These are phyloP conservation scores for Amazonetta brasiliensis DNA, from an alignment of 2,797 vertebrate species.

Conservation along the genomic window DNA sequence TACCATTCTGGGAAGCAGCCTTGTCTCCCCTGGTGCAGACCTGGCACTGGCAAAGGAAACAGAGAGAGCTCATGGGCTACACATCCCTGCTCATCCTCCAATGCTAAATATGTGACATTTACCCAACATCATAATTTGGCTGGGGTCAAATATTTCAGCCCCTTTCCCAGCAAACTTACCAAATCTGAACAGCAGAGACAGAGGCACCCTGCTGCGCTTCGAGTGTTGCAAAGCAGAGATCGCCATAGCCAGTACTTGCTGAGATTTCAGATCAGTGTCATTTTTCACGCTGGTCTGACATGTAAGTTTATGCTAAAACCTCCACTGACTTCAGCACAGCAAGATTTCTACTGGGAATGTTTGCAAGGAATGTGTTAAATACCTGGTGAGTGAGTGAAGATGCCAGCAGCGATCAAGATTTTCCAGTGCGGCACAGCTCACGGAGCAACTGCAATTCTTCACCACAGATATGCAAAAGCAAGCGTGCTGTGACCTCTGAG, in stretches of 20 bases:
- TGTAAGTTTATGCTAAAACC: not conserved
- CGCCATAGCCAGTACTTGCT: not conserved
- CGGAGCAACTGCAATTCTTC: not conserved
- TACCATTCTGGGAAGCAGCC: not conserved
- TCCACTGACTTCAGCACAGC: not conserved
- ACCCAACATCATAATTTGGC: not conserved
- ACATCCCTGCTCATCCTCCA: not conserved
- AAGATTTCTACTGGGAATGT: not conserved
- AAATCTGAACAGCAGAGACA: not conserved
- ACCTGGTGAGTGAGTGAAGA: constrained; percentile 29
- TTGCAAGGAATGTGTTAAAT: constrained; percentile 57
- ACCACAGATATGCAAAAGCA: constrained; percentile 45
- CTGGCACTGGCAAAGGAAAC: not conserved
- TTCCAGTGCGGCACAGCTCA: not conserved
- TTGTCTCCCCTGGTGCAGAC: not conserved
- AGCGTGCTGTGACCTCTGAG: not conserved
- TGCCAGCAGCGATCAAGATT: constrained; percentile 11
- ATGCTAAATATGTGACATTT: not conserved
- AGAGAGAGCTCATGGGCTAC: not conserved
- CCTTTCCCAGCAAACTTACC: not conserved
- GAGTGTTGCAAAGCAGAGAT: not conserved
- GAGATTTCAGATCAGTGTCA: not conserved
- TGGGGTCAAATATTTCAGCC: not conserved
- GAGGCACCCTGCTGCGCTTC: not conserved
- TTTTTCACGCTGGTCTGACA: not conserved